Evolutionary conservation across 2,113 vertebrate genomes (phyloP), one percentile per base, ranked within the genome.

Genomic region (Aspiorhynchus laticeps): DNA sequence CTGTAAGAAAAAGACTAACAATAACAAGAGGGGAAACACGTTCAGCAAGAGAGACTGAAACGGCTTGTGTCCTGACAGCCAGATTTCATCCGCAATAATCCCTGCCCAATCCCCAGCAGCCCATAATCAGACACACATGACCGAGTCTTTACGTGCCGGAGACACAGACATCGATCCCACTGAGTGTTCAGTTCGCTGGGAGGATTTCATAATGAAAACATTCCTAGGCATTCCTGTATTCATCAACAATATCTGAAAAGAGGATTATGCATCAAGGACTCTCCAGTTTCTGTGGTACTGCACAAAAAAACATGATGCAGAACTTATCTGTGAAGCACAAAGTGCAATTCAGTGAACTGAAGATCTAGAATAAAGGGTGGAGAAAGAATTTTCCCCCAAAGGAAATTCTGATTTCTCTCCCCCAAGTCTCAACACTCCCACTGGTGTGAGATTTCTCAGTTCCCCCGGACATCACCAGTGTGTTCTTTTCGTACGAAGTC

Each of bases 11-110:
- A 81, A 88, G 83, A 86, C 89, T 86, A 89, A 86, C 56, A 61
- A 26, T 69, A 73, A 76, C 59, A 19, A 53, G 26, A 31, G 80
- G 33, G 43, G 69, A 86, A 53, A 85, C 24, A 28, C 26, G 5
- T 31, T 69, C 78, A 51, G 56, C 56, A n/a, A 56, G 19, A 56
- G 46, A 71, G 31, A 88, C 67, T 83, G 77, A 83, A 59, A 79
- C 36, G 26, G 61, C 74, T 76, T 85, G 76, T 80, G 38, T 89
- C 89, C 86, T 77, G 85, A 90, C 69, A 86, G 90, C 87, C 88
- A 87, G 80, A 84, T 91, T 91, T 91, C 81, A 93, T 89, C 77
- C 88, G 85, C 88, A 89, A 90, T 94, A 94, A 94, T 93, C 93
- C 92, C 86, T 84, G 86, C 83, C 81, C 90, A 89, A 91, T 92